These are phyloP conservation scores for Bombus superbus DNA, from an alignment of 1,140 invertebrate genomes.

Conservation along the genomic window DNA sequence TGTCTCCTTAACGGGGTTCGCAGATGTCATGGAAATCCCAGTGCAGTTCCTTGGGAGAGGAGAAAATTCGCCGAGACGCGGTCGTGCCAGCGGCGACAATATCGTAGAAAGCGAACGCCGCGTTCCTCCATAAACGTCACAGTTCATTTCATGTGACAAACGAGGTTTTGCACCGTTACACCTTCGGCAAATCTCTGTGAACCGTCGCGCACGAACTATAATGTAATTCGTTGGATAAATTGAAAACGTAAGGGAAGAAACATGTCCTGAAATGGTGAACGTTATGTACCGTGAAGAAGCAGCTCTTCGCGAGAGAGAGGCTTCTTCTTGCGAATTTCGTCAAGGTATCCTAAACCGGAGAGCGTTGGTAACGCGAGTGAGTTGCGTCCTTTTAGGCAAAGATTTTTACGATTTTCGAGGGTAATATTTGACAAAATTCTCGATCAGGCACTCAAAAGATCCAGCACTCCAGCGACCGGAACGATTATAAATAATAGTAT, in stretches of 20 bases:
- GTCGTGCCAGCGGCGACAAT: conserved; percentile 6
- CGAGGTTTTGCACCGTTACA: conserved; percentile 26
- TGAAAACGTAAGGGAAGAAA: background rate
- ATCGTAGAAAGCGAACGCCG: background rate
- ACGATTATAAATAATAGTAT: too few relatives aligned
- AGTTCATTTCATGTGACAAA: conserved; percentile 46
- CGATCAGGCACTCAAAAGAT: too few relatives aligned
- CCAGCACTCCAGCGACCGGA: too few relatives aligned
- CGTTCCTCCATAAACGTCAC: conserved; percentile 41
- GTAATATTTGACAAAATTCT: too few relatives aligned
- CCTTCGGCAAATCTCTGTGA: background rate
- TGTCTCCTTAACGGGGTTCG: conserved; percentile 43
- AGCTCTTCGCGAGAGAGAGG: background rate
- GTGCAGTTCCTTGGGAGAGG: conserved; percentile 10
- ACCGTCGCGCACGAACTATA: background rate
- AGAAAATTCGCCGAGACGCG: conserved; percentile 35
- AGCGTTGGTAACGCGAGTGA: too few relatives aligned
- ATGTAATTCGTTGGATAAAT: conserved; percentile 12
- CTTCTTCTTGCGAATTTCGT: background rate
- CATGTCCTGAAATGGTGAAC: background rate
- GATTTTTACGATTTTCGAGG: too few relatives aligned
- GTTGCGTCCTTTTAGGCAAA: too few relatives aligned
- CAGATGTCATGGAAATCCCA: conserved; percentile 49
- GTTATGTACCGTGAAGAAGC: background rate
- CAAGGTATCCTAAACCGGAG: background rate